A percentile compares a stretch with the other conserved stretches of the same genome.
Evolutionary conservation across 2,113 vertebrate genomes (phyloP).

Genomic region (Helogale parvula): DNA sequence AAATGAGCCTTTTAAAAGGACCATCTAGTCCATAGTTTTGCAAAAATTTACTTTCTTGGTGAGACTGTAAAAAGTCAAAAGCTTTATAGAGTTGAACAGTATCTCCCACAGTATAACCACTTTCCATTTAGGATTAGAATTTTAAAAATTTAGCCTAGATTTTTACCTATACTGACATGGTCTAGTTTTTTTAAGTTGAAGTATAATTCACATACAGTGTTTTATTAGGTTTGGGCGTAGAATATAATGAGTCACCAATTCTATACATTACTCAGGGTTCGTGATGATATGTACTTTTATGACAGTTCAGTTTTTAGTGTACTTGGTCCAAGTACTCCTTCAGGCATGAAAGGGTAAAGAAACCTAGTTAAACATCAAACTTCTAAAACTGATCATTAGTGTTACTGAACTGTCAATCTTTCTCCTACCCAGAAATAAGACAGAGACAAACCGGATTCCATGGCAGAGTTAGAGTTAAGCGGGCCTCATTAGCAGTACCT

Average conservation of each 20-base stretch:
- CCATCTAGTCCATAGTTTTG: not conserved
- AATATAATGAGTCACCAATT: not conserved
- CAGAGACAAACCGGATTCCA: not conserved
- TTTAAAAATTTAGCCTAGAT: not conserved
- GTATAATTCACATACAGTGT: not conserved
- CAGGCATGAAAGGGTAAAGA: not conserved
- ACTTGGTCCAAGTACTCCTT: constrained; percentile 48
- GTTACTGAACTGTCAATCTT: not conserved
- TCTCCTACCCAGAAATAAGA: not conserved
- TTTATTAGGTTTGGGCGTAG: not conserved
- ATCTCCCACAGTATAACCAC: not conserved
- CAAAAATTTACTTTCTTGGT: constrained; percentile 5
- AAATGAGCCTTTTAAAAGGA: not conserved
- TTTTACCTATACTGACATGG: constrained; percentile 63
- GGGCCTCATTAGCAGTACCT: not conserved
- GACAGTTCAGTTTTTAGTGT: constrained; percentile 61
- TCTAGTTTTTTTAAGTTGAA: constrained; percentile 53
- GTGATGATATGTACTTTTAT: not conserved
- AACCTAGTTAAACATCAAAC: not conserved
- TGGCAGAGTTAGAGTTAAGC: not conserved
- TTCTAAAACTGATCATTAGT: not conserved
- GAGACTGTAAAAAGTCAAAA: constrained; percentile 5
- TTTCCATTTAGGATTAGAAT: not conserved
- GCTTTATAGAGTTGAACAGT: not conserved
- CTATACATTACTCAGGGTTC: not conserved